Conservation (phyloP, 2,888 invertebrate genomes). For the Dynastes tityus region DNA sequence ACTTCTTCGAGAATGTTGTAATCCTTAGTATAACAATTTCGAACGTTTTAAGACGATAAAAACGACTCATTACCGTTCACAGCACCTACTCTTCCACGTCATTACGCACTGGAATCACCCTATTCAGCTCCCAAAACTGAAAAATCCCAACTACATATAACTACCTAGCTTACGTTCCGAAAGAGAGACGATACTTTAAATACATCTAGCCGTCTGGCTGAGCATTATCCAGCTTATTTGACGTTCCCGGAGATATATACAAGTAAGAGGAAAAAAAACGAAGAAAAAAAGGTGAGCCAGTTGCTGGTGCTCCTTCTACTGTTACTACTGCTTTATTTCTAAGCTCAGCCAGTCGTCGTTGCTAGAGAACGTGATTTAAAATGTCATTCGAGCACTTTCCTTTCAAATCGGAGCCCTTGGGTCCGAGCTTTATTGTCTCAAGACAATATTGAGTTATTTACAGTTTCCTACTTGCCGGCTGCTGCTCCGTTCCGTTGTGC, state of each 20-base stretch:
- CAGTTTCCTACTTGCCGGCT: constrained; percentile 52
- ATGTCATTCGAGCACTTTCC: constrained; percentile 57
- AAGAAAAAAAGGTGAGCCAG: constrained; percentile 50
- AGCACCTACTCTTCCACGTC: too few species aligned
- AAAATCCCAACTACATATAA: background rate
- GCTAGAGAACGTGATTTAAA: constrained; percentile 56
- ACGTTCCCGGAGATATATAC: constrained; percentile 39
- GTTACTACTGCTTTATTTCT: background rate
- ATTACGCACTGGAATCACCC: too few species aligned
- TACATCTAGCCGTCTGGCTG: constrained; percentile 45
- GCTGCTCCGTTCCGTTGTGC: constrained; percentile 1
- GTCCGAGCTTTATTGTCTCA: constrained; percentile 55
- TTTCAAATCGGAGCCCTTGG: constrained; percentile 55
- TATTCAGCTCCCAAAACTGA: too few species aligned
- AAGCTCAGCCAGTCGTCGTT: background rate
- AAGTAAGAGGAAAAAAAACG: background rate
- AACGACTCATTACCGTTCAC: too few species aligned
- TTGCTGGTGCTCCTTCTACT: constrained; percentile 38
- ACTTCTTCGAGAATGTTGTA: too few species aligned
- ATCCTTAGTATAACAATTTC: too few species aligned
- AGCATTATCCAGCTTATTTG: constrained; percentile 53
- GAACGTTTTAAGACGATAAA: too few species aligned
- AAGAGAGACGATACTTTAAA: constrained; percentile 30
- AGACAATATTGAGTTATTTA: constrained; percentile 57
- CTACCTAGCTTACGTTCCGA: background rate